phyloP scores from a whole-genome alignment of 2,797 vertebrate genomes.

The Gadopsis marmoratus region DNA sequence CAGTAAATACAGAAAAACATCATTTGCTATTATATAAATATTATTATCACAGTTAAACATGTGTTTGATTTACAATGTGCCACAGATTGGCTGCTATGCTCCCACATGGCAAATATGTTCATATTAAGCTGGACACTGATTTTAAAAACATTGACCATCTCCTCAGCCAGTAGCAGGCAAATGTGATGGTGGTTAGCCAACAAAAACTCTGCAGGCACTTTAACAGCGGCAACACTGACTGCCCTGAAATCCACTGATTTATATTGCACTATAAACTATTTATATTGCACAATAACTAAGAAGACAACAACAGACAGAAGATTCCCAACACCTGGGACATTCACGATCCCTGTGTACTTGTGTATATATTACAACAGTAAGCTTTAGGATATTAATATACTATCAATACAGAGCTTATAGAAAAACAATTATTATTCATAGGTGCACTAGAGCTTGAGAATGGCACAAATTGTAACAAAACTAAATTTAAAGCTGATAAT shows the following conservation, averaged over 20 bases:
- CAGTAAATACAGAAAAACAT: conserved; percentile 43
- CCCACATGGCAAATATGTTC: conserved; percentile 31
- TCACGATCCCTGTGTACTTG: conserved; percentile 50
- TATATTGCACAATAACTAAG: conserved; percentile 76
- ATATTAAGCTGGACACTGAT: conserved; percentile 54
- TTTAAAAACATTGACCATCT: conserved; percentile 62
- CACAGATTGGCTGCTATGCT: conserved; percentile 18
- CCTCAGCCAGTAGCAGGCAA: conserved; percentile 44
- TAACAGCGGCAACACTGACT: conserved; percentile 66
- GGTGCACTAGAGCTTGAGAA: neutral
- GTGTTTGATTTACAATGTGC: conserved; percentile 46
- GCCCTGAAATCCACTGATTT: conserved; percentile 75
- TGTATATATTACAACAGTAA: conserved; percentile 33
- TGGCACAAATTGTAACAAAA: conserved; percentile 11
- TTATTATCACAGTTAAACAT: conserved; percentile 26
- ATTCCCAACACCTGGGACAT: conserved; percentile 65
- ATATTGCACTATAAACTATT: conserved; percentile 77
- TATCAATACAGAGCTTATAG: conserved; percentile 23
- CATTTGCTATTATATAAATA: conserved; percentile 56
- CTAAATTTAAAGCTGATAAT: conserved; percentile 39
- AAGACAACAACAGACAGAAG: conserved; percentile 72
- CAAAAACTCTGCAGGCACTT: conserved; percentile 72
- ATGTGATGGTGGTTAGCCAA: conserved; percentile 63
- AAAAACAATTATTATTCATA: conserved; percentile 22
- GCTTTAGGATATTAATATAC: conserved; percentile 28